phyloP scores from a whole-genome alignment of 2,888 invertebrate species.

The Lasioglossum morio region DNA sequence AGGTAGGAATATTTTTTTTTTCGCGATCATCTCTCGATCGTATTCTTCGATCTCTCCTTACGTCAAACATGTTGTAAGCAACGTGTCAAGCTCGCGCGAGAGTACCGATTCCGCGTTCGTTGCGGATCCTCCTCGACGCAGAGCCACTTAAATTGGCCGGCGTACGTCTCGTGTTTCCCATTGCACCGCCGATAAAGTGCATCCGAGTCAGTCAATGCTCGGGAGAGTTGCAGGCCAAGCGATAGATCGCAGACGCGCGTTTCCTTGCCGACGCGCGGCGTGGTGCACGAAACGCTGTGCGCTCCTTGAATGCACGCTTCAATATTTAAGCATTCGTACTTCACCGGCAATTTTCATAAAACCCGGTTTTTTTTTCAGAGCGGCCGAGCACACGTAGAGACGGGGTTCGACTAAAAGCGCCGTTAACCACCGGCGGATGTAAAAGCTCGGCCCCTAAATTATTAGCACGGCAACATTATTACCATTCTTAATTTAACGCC shows the following conservation, averaged over 20 bases:
- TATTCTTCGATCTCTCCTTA: not conserved
- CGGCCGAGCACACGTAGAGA: not conserved
- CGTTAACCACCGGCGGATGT: conserved; percentile 55
- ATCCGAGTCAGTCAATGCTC: conserved; percentile 20
- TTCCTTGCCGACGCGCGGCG: not conserved
- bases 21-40: too few species aligned
- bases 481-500: conserved; percentile 66
- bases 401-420: conserved; percentile 50
- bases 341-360: conserved; percentile 56
- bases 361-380: conserved; percentile 10
- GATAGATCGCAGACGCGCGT: not conserved
- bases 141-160: conserved; percentile 21
- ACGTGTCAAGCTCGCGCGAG: not conserved
- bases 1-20: not conserved
- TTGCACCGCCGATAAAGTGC: conserved; percentile 12
- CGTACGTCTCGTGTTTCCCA: not conserved
- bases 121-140: not conserved
- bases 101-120: not conserved
- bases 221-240: not conserved
- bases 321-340: conserved; percentile 47
- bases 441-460: conserved; percentile 57
- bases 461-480: conserved; percentile 63
- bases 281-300: not conserved
- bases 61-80: not conserved
- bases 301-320: conserved; percentile 24